phyloP scores from a whole-genome alignment of 2,113 vertebrate species.

The Empidonax alnorum region DNA sequence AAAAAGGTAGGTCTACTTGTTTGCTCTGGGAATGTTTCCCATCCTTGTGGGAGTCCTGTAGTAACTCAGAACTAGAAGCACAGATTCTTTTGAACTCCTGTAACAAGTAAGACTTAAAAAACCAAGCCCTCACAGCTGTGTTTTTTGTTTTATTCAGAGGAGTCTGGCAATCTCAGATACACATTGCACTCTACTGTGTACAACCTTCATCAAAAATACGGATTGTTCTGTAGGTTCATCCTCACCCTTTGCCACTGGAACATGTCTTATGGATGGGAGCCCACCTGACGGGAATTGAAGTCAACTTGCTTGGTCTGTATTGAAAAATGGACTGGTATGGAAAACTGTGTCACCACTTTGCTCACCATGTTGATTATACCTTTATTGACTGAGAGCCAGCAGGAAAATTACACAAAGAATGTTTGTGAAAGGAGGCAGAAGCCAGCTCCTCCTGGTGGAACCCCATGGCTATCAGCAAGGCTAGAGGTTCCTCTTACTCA shows the following conservation, averaged over 20 bases:
- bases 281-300: background rate
- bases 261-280: background rate
- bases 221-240: background rate
- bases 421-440: background rate
- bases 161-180: background rate
- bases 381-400: background rate
- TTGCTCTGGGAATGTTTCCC: background rate
- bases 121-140: background rate
- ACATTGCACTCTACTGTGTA: background rate
- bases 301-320: background rate
- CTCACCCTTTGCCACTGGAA: background rate
- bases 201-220: background rate
- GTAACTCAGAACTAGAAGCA: background rate
- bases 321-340: background rate
- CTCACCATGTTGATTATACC: accelerated
- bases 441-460: background rate
- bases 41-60: background rate
- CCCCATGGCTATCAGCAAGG: background rate
- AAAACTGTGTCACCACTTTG: background rate
- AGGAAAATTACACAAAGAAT: background rate
- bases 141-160: background rate
- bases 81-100: background rate
- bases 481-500: background rate
- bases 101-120: background rate
- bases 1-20: background rate